phyloP scores from a whole-genome alignment of 2,113 vertebrate species.

The Protomyctophum bolini region DNA sequence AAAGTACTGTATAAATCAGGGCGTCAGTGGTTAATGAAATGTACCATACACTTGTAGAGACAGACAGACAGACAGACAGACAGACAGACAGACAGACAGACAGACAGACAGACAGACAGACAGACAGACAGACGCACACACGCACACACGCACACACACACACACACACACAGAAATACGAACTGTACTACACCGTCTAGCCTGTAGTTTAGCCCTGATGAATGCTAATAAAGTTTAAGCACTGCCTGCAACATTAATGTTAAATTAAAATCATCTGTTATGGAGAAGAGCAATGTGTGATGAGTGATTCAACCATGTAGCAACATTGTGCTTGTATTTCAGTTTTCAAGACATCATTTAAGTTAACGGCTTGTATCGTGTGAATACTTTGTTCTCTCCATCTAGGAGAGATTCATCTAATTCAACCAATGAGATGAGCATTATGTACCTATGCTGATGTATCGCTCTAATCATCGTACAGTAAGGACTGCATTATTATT shows the following conservation, averaged over 20 bases:
- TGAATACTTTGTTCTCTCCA: conserved; percentile 3
- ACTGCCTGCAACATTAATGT: background rate
- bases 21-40: too few relatives aligned
- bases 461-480: conserved; percentile 22
- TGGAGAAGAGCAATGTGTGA: conserved; percentile 7
- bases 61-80: background rate
- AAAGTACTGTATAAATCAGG: too few relatives aligned
- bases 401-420: conserved; percentile 30
- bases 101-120: background rate
- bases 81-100: background rate
- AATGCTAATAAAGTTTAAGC: conserved; percentile 15
- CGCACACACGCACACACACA: background rate
- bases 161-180: background rate
- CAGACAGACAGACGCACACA: background rate
- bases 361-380: background rate
- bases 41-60: too few relatives aligned
- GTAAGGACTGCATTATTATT: background rate
- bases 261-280: conserved; percentile 16
- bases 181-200: background rate
- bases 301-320: conserved; percentile 13
- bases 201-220: conserved; percentile 8
- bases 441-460: conserved; percentile 40
- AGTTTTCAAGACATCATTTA: background rate
- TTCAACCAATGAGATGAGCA: conserved; percentile 20
- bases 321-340: background rate